Percentiles rank a stretch among this genome's conserved stretches.
Evolutionary conservation across 2,113 vertebrate species (phyloP).

Genomic region (Taxidea taxus): DNA sequence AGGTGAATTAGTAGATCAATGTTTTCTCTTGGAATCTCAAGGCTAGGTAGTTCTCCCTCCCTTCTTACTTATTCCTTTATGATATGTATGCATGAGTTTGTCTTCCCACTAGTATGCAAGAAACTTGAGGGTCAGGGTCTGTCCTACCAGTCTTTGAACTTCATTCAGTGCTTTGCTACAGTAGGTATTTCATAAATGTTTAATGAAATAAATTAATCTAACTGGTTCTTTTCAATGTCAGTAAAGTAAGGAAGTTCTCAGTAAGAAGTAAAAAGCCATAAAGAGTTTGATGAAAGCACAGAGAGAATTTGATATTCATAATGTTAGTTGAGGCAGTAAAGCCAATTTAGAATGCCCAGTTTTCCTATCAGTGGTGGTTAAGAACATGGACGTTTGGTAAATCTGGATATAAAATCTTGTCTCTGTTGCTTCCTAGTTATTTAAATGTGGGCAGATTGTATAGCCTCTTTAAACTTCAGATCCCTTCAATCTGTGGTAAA

Average conservation of each 20-base stretch:
- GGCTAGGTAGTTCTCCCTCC: neutral
- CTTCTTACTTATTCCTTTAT: neutral
- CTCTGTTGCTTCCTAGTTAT: neutral
- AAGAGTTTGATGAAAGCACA: neutral
- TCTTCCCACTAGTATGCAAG: neutral
- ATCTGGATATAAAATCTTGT: neutral
- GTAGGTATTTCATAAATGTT: conserved; percentile 1
- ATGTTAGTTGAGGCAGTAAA: neutral
- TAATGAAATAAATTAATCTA: conserved; percentile 21
- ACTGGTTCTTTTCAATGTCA: neutral
- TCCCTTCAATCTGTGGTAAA: neutral
- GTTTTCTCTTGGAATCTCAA: neutral
- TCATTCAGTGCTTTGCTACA: neutral
- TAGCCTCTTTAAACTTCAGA: neutral
- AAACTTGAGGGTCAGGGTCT: neutral
- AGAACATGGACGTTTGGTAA: neutral
- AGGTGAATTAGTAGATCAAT: neutral
- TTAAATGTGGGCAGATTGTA: neutral
- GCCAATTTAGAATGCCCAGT: neutral
- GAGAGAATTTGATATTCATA: neutral
- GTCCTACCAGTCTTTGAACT: neutral
- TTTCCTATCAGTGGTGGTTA: neutral
- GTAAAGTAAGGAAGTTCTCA: neutral
- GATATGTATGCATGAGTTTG: neutral
- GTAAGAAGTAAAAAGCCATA: neutral